Evolutionary conservation across 2,888 invertebrate species (phyloP), one percentile per base, ranked within the genome.

Genomic region (Tenthredo livida): DNA sequence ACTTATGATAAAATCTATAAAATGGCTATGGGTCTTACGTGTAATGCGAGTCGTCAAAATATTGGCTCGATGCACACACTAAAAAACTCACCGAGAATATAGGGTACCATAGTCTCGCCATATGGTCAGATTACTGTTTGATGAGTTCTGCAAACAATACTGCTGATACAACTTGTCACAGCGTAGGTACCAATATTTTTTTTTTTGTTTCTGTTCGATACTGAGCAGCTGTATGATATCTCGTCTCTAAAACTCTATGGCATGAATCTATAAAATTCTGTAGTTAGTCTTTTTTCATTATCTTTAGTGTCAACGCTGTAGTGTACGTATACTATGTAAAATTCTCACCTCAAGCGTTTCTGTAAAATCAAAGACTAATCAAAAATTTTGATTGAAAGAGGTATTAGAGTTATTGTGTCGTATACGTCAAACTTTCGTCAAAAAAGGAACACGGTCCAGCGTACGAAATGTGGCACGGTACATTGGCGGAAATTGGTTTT

Each of bases 51-150:
- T 29, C 29, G 50, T 54, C 37, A 54, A 33, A 77, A 54, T 54
- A 77, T 77, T 77, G 54, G 17, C n/a, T 50, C 54, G 77, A 29
- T 77, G 54, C n/a, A 54, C 33, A 77, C 50, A 77, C 17, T 54
- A 33, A 33, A 33, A 33, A 33, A 67, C 17, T 17, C 0, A 73
- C 43, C 17, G 72, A 43, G 43, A 73, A 21, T 43, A 73, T 73
- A 21, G 21, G 43, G 10, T 21, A 21, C 25, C 77, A 54, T 54
- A n/a, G 43, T n/a, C 67, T 67, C 70, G 80, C 85, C 85, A 85
- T 85, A 85, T 80, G 85, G 85, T 77, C 70, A 54, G 85, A 82
- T 85, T 80, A 70, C 70, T 70, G 85, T 80, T 85, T 85, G 70
- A 85, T 72, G 85, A 85, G 78, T 85, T 85, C 70, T 70, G 54